These are phyloP conservation scores for Phalloptychus januarius DNA, from an alignment of 2,797 vertebrate genomes.

Conservation along the genomic window DNA sequence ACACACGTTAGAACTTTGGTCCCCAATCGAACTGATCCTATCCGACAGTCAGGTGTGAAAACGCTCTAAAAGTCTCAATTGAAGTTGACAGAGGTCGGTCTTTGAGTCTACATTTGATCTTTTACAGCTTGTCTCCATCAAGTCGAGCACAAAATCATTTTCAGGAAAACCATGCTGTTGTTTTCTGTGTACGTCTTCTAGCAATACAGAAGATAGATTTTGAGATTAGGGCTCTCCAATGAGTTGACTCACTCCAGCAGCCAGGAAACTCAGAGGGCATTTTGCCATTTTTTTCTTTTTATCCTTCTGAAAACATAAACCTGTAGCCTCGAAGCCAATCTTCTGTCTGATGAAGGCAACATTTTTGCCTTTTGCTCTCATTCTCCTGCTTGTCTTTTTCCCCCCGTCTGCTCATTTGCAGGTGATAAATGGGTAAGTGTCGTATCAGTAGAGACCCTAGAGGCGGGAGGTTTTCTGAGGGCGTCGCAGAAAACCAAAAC, in stretches of 20 bases:
- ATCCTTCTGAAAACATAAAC: conserved; percentile 36
- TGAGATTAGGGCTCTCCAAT: conserved; percentile 34
- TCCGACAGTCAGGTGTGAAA: too few relatives aligned
- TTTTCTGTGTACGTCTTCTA: conserved; percentile 12
- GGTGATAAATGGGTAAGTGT: conserved; percentile 47
- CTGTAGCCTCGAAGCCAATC: conserved; percentile 26
- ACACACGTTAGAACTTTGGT: too few relatives aligned
- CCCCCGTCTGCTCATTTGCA: conserved; percentile 39
- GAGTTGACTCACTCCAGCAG: conserved; percentile 48
- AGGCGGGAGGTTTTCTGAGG: conserved; percentile 15
- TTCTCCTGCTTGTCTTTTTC: conserved; percentile 41
- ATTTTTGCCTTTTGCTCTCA: conserved; percentile 33
- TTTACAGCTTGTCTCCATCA: not conserved
- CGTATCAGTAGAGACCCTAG: conserved; percentile 21
- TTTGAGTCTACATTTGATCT: not conserved
- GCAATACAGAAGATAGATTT: conserved; percentile 25
- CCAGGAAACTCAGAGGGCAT: conserved; percentile 41
- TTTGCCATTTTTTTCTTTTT: conserved; percentile 40
- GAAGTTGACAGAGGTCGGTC: conserved; percentile 8
- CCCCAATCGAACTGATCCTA: too few relatives aligned
- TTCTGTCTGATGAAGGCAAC: conserved; percentile 40
- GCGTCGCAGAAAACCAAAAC: conserved; percentile 25
- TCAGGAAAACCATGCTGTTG: conserved; percentile 12
- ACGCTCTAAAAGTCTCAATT: too few relatives aligned
- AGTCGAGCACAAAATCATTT: conserved; percentile 7